Evolutionary conservation across 1,140 invertebrate species (phyloP).

Genomic region (Steinernema khuongi): DNA sequence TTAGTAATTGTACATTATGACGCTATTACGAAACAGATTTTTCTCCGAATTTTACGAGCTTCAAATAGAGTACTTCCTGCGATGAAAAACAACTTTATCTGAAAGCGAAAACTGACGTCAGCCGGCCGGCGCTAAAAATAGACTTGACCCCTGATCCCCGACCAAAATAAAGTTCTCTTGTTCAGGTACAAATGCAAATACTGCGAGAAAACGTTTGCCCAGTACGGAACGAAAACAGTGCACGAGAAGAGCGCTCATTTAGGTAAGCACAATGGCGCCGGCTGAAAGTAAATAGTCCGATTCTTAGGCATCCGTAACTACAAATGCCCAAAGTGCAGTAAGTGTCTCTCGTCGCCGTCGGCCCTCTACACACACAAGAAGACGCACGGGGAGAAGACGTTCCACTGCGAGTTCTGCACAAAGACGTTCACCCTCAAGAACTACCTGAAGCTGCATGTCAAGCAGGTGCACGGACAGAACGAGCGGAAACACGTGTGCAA

Average conservation of each 20-base stretch:
- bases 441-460: slow-evolving; percentile 76
- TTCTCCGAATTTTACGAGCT: neutral
- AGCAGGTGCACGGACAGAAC: slow-evolving; percentile 60
- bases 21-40: too few species aligned
- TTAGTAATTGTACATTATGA: too few species aligned
- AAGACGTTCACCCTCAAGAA: slow-evolving; percentile 77
- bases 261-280: slow-evolving; percentile 39
- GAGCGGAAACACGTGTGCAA: slow-evolving; percentile 61
- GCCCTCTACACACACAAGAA: slow-evolving; percentile 59
- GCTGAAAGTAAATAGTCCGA: slow-evolving; percentile 11
- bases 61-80: too few species aligned
- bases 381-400: slow-evolving; percentile 70
- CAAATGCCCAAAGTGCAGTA: slow-evolving; percentile 49
- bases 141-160: neutral
- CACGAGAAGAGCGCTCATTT: slow-evolving; percentile 58
- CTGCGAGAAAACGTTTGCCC: slow-evolving; percentile 58
- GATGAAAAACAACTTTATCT: too few species aligned
- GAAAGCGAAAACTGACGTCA: too few species aligned
- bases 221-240: slow-evolving; percentile 58
- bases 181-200: slow-evolving; percentile 57
- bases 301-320: slow-evolving; percentile 48
- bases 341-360: slow-evolving; percentile 56
- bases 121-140: too few species aligned
- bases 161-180: neutral
- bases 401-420: slow-evolving; percentile 73